Evolutionary conservation across 2,888 invertebrate species (phyloP), one percentile per base, ranked within the genome.

Genomic region (Ceriagrion tenellum): DNA sequence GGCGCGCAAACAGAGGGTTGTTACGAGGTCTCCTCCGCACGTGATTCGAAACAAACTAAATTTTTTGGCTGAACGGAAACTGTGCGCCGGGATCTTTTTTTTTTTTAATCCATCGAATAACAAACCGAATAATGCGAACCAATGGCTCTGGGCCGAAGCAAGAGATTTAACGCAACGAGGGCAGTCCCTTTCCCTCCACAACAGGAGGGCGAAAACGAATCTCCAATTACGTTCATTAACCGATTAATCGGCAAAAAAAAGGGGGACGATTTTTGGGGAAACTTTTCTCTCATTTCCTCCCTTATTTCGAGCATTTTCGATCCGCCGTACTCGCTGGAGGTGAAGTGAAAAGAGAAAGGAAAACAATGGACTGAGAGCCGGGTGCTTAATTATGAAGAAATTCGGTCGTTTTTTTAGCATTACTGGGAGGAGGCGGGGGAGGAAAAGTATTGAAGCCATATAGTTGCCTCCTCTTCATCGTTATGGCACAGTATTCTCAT

Each of bases 401-500:
- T 26, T 69, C n/a, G n/a, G 6, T 26, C 26, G 8, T 69, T 69
- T 69, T 69, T 69, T 10, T 23, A 26, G 8, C 69, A 69, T 69
- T 26, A 26, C 23, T 26, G 26, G 8, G 47, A 8, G 47, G 47
- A 8, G 47, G 47, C 2, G 47, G 47, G 8, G 8, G 47, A 47
- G 47, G 47, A 47, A 47, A 2, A 47, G 47, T 47, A 47, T 47
- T 47, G 47, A 8, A 47, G 47, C 47, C 8, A 2, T 8, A 47
- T 8, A 47, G 47, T 47, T 16, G 59, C 59, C 20, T 59, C 59
- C 59, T 20, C 59, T 47, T 47, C 69, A 59, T 91, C 47, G 35
- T 35, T 35, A 93, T 47, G 26, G 93, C n/a, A 23, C 26, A 93
- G 40, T 93, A 40, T 16, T 55, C 69, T 93, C 93, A 93, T 93